Conservation (phyloP, 2,797 vertebrate species). For the Vultur gryphus region DNA sequence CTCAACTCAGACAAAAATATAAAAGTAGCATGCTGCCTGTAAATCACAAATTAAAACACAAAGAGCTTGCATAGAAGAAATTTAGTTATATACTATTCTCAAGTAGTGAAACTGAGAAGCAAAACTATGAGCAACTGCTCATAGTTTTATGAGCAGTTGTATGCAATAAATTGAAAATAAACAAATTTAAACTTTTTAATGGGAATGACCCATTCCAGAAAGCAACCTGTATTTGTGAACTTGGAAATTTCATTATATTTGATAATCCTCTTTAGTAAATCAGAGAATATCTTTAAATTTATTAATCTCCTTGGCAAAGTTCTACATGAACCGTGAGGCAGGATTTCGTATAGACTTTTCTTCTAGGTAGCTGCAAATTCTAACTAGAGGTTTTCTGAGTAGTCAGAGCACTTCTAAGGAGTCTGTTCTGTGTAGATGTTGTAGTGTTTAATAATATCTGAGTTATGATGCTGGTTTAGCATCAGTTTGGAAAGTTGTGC, state of each 20-base stretch:
- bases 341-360: background rate
- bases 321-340: background rate
- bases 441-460: background rate
- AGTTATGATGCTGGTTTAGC: background rate
- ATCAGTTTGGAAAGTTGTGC: background rate
- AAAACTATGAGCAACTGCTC: no score
- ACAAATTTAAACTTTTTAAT: background rate
- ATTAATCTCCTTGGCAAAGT: background rate
- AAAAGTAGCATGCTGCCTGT: background rate
- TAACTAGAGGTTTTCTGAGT: background rate
- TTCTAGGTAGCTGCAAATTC: background rate
- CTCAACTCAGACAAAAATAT: background rate
- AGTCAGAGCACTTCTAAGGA: background rate
- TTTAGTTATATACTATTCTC: background rate
- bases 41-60: background rate
- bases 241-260: background rate
- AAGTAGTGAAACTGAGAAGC: background rate
- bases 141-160: background rate
- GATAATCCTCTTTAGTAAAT: background rate
- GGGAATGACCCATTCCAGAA: background rate
- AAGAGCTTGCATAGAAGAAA: background rate
- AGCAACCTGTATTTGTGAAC: background rate
- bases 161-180: background rate
- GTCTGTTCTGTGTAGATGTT: background rate
- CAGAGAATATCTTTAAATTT: background rate